Evolutionary conservation across 2,113 vertebrate genomes (phyloP).

Genomic region (Bubo bubo): DNA sequence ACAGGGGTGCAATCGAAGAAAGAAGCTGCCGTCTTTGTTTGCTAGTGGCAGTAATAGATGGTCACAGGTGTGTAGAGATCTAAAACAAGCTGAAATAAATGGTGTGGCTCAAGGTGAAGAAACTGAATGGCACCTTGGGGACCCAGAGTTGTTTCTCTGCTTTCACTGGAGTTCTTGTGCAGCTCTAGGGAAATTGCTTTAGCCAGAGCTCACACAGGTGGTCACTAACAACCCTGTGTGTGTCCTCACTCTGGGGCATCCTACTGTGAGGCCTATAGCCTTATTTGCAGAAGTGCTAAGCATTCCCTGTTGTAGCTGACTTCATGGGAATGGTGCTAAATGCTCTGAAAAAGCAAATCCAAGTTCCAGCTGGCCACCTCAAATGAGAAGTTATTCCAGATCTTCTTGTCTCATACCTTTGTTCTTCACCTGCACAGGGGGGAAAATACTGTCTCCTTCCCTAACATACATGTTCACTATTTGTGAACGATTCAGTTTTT

Average conservation of each 20-base stretch:
- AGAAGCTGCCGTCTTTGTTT: background rate
- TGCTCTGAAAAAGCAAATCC: background rate
- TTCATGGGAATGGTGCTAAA: conserved; percentile 1
- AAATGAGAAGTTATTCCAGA: background rate
- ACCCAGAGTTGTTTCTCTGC: background rate
- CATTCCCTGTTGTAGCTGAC: background rate
- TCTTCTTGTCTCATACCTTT: background rate
- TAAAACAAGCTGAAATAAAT: background rate
- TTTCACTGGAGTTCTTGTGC: background rate
- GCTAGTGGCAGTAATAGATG: background rate
- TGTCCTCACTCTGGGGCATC: background rate
- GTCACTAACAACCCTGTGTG: background rate
- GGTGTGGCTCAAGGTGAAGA: background rate
- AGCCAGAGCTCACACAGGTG: background rate
- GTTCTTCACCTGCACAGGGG: background rate
- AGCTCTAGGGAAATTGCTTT: background rate
- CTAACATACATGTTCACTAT: background rate
- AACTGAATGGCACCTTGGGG: background rate
- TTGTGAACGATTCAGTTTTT: background rate
- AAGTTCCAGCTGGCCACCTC: background rate
- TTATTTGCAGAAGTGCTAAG: background rate
- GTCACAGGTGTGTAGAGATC: background rate
- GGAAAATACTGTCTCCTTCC: background rate
- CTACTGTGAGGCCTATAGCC: background rate
- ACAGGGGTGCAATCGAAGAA: background rate